These are phyloP conservation scores for Fregetta grallaria DNA, from an alignment of 2,113 vertebrate species.

Conservation along the genomic window DNA sequence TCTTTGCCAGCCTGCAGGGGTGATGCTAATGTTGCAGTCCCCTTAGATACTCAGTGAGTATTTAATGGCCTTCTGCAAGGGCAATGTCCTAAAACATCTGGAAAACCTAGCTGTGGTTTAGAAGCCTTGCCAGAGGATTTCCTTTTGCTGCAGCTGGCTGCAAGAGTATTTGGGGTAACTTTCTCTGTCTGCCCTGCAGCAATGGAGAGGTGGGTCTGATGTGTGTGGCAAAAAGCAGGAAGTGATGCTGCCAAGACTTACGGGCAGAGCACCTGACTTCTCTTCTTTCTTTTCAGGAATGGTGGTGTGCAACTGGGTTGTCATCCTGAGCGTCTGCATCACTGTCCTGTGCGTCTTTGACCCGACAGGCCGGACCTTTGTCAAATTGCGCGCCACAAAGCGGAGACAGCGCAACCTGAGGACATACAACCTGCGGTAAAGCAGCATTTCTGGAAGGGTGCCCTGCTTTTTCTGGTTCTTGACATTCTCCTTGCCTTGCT, in stretches of 20 bases:
- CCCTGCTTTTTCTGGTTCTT: not conserved
- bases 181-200: slow-evolving; percentile 49
- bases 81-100: not conserved
- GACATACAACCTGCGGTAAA: slow-evolving; percentile 92
- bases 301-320: slow-evolving; percentile 98
- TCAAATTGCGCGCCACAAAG: slow-evolving; percentile 95
- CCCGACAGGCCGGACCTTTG: slow-evolving; percentile 95
- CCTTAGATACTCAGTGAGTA: not conserved
- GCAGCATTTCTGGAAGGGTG: not conserved
- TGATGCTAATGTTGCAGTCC: not conserved
- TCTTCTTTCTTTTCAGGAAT: slow-evolving; percentile 78
- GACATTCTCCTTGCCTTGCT: not conserved
- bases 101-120: not conserved
- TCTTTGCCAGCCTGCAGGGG: not conserved
- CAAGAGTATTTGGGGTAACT: not conserved
- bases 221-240: not conserved
- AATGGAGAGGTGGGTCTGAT: slow-evolving; percentile 36
- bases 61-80: not conserved
- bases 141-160: not conserved
- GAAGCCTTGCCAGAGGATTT: not conserved
- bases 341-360: slow-evolving; percentile 97
- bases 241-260: not conserved
- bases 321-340: slow-evolving; percentile 96
- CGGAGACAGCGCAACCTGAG: slow-evolving; percentile 93
- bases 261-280: not conserved